Percentiles rank a stretch among this genome's conserved stretches.
These are phyloP conservation scores for Papilio glaucus DNA, from an alignment of 1,140 invertebrate genomes.

Conservation along the genomic window DNA sequence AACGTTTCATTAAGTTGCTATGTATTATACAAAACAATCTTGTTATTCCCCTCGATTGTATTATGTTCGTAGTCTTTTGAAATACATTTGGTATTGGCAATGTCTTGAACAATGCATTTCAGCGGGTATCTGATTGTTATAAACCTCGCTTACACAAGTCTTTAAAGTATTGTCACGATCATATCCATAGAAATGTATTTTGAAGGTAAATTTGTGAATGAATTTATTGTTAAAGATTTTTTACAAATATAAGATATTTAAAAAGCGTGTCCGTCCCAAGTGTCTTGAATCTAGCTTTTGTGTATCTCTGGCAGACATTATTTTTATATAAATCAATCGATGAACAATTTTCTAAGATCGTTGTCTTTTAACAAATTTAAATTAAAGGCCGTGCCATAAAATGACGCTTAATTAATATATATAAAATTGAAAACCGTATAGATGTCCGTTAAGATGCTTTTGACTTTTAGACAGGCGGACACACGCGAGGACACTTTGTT, in stretches of 20 bases:
- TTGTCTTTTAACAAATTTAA: too few species aligned
- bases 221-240: not conserved
- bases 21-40: not conserved
- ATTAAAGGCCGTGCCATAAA: too few species aligned
- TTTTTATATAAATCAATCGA: too few species aligned
- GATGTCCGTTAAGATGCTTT: too few species aligned
- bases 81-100: not conserved
- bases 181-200: not conserved
- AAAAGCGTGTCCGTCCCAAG: not conserved
- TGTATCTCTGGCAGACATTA: too few species aligned
- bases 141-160: not conserved
- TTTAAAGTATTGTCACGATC: slow-evolving; percentile 13
- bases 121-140: not conserved
- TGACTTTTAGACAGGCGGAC: too few species aligned
- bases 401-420: too few species aligned
- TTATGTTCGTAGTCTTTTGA: not conserved
- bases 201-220: not conserved
- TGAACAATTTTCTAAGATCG: too few species aligned
- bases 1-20: not conserved
- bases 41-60: not conserved
- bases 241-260: not conserved
- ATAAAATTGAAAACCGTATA: too few species aligned
- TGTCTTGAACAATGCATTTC: not conserved
- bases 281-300: not conserved
- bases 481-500: too few species aligned